Conservation (phyloP, 2,797 vertebrate species). For the Characodon lateralis region DNA sequence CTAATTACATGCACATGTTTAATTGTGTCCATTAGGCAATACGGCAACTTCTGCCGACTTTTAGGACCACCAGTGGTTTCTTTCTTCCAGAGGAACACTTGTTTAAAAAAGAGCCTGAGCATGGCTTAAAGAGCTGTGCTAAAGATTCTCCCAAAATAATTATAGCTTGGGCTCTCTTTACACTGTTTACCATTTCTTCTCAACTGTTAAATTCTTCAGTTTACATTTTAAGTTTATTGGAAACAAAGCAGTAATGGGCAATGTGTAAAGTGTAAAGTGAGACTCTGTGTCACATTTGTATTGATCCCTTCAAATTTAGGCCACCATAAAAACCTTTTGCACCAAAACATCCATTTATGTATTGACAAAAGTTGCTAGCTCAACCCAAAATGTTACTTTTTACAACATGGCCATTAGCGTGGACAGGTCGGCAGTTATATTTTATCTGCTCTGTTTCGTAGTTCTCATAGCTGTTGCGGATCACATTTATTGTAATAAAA, state of each 20-base stretch:
- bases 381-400: not conserved
- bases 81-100: not conserved
- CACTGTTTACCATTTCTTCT: not conserved
- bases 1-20: not conserved
- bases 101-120: not conserved
- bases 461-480: not conserved
- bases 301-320: not conserved
- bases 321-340: not conserved
- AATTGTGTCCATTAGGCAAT: not conserved
- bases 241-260: not conserved
- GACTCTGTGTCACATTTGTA: not conserved
- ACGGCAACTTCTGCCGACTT: not conserved
- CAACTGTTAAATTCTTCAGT: not conserved
- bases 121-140: not conserved
- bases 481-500: conserved; percentile 9
- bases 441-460: not conserved
- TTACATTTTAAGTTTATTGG: not conserved
- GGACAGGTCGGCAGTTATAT: not conserved
- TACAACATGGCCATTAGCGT: not conserved
- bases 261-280: not conserved
- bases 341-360: not conserved
- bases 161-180: not conserved
- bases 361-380: not conserved
- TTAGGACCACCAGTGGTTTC: not conserved
- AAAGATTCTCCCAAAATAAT: not conserved